Conservation (phyloP, 1,140 invertebrate species). For the Drosophila triauraria region DNA sequence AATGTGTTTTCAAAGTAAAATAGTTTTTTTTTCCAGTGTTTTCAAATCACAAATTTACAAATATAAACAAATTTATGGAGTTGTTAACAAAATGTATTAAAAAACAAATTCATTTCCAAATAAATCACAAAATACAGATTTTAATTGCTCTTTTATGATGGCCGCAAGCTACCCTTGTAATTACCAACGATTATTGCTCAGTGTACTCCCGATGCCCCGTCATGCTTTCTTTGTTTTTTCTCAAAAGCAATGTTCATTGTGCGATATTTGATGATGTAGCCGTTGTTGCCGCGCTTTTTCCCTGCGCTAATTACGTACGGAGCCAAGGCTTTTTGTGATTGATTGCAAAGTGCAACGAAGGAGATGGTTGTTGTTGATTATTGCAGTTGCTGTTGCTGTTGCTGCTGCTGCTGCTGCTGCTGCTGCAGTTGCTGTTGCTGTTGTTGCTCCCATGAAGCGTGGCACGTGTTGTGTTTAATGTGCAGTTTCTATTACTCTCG, state of each 20-base stretch:
- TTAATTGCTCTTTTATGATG: background rate
- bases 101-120: background rate
- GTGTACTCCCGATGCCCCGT: constrained; percentile 60
- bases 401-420: constrained; percentile 18
- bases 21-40: too few species aligned
- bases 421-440: constrained; percentile 16
- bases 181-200: constrained; percentile 11
- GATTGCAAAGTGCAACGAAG: constrained; percentile 73
- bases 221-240: constrained; percentile 80
- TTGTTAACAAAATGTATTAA: too few species aligned
- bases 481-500: constrained; percentile 83
- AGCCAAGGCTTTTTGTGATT: constrained; percentile 69
- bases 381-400: constrained; percentile 20
- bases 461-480: constrained; percentile 81
- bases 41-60: too few species aligned
- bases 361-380: constrained; percentile 43
- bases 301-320: constrained; percentile 76
- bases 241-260: constrained; percentile 72
- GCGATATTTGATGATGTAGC: constrained; percentile 64
- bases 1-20: too few species aligned
- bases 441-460: constrained; percentile 78
- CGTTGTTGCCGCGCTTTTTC: constrained; percentile 60
- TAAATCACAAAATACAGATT: background rate
- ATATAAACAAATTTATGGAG: too few species aligned
- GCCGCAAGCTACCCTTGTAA: constrained; percentile 3